Evolutionary conservation across 2,113 vertebrate genomes (phyloP).

Genomic region (Falcunculus frontatus): DNA sequence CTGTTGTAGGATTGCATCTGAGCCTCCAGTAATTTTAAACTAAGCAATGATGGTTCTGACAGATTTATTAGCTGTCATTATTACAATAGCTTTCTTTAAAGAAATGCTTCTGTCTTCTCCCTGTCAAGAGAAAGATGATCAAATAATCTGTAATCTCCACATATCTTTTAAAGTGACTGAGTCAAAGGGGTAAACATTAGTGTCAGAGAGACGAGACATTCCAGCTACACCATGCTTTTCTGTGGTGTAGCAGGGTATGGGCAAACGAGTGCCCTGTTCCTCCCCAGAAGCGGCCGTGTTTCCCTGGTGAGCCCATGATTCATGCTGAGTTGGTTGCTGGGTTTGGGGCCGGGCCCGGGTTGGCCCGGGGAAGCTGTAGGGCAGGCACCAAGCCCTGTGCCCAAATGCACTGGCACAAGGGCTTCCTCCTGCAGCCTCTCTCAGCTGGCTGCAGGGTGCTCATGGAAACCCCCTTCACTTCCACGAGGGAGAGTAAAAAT

Average conservation of each 20-base stretch:
- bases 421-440: neutral
- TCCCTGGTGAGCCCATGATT: neutral
- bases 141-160: neutral
- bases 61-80: neutral
- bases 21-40: neutral
- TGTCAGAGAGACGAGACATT: neutral
- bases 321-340: neutral
- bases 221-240: neutral
- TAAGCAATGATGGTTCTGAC: neutral
- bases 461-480: rapidly evolving
- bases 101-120: neutral
- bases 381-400: neutral
- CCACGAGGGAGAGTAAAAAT: neutral
- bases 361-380: rapidly evolving
- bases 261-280: neutral
- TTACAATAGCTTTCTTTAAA: neutral
- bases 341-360: neutral
- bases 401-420: neutral
- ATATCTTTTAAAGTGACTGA: neutral
- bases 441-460: neutral
- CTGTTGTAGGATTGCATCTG: neutral
- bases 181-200: neutral
- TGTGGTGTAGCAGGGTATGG: neutral
- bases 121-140: neutral
- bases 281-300: neutral